These are phyloP conservation scores for Drosophila diplacantha DNA, from an alignment of 2,888 invertebrate genomes.

Conservation along the genomic window DNA sequence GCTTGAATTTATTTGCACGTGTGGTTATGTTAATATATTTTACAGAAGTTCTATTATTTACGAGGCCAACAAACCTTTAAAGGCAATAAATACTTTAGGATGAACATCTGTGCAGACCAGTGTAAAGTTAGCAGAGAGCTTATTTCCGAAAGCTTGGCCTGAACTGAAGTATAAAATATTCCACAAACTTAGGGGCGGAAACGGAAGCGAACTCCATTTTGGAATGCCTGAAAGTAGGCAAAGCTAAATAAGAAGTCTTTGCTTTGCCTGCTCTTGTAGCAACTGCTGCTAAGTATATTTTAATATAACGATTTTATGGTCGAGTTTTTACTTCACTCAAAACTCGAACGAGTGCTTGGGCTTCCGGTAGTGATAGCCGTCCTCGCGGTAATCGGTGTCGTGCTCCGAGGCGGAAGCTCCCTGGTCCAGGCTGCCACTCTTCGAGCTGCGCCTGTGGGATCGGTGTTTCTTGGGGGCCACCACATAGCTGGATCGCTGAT, in stretches of 20 bases:
- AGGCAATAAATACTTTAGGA: neutral
- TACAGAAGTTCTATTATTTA: conserved; percentile 10
- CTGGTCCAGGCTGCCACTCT: conserved; percentile 24
- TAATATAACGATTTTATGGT: conserved; percentile 7
- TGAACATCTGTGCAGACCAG: neutral
- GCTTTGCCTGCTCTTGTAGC: conserved; percentile 56
- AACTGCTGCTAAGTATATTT: conserved; percentile 51
- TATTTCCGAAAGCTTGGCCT: neutral
- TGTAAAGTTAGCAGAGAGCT: conserved; percentile 30
- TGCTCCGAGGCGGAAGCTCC: conserved; percentile 39
- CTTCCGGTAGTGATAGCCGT: conserved; percentile 66
- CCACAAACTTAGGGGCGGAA: conserved; percentile 47
- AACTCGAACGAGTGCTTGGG: conserved; percentile 45
- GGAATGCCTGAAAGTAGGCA: conserved; percentile 40
- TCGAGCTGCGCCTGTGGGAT: conserved; percentile 5
- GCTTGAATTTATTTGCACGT: conserved; percentile 14
- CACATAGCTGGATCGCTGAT: conserved; percentile 50
- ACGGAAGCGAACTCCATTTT: conserved; percentile 8
- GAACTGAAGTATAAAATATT: neutral
- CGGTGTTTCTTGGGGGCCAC: conserved; percentile 30
- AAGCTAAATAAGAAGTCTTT: neutral
- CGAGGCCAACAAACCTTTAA: conserved; percentile 7
- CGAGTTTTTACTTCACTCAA: conserved; percentile 1
- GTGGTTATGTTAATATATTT: conserved; percentile 13
- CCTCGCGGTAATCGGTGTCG: conserved; percentile 46